Evolutionary conservation across 2,888 invertebrate species (phyloP).

Genomic region (Dynastes tityus): DNA sequence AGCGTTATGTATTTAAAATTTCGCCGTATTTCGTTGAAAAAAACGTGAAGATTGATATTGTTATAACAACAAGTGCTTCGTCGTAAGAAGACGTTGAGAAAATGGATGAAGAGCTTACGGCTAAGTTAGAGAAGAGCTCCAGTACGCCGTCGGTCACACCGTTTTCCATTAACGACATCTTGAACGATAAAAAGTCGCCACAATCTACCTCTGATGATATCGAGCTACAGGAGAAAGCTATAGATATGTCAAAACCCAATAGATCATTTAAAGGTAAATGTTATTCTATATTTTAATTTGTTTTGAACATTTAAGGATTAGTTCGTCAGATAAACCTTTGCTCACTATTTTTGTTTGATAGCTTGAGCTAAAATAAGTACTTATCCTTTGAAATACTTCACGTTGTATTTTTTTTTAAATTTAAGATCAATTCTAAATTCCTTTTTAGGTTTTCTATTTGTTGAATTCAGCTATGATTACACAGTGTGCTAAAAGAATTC

Average conservation of each 20-base stretch:
- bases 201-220: constrained; percentile 59
- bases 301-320: no score
- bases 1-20: not conserved
- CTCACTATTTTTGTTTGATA: no score
- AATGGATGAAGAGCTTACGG: constrained; percentile 54
- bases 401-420: no score
- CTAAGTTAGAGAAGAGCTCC: constrained; percentile 52
- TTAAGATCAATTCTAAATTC: no score
- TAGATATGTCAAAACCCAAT: constrained; percentile 70
- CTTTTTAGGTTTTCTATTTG: no score
- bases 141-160: constrained; percentile 72
- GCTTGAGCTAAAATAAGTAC: no score
- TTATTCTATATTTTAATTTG: no score
- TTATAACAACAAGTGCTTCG: constrained; percentile 25
- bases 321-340: no score
- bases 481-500: no score
- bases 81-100: not conserved
- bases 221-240: constrained; percentile 65
- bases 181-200: constrained; percentile 71
- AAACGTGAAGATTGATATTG: constrained; percentile 10
- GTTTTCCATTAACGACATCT: constrained; percentile 83
- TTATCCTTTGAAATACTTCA: no score
- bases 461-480: no score
- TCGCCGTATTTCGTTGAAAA: not conserved
- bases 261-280: constrained; percentile 60